Evolutionary conservation across 2,888 invertebrate genomes (phyloP).

Genomic region (Ormyrus labotus): DNA sequence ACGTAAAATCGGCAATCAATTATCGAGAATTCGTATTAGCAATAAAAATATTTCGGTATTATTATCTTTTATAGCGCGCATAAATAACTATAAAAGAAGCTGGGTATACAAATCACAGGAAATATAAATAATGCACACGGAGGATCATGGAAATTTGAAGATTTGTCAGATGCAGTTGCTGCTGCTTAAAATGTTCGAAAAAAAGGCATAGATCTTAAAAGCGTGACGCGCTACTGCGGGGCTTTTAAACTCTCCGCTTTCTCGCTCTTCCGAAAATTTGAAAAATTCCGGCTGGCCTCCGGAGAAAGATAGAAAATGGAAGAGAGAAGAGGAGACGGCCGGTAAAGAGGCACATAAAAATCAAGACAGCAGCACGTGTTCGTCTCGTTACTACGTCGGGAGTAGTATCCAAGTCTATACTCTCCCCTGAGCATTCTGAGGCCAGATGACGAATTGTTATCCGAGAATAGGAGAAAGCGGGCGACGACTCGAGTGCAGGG

Average conservation of each 20-base stretch:
- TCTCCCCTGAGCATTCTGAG: constrained; percentile 62
- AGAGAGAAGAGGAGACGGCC: constrained; percentile 10
- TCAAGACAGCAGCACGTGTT: constrained; percentile 56
- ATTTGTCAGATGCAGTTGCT: constrained; percentile 29
- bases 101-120: constrained; percentile 14
- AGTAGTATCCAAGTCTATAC: constrained; percentile 32
- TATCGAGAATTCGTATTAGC: too few species aligned
- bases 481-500: background rate
- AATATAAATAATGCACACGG: constrained; percentile 43
- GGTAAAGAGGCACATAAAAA: constrained; percentile 52
- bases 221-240: background rate
- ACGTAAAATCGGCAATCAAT: too few species aligned
- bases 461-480: constrained; percentile 60
- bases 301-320: constrained; percentile 5
- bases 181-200: constrained; percentile 18
- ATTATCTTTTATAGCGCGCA: constrained; percentile 4
- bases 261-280: constrained; percentile 44
- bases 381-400: constrained; percentile 55
- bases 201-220: constrained; percentile 19
- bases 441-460: constrained; percentile 68
- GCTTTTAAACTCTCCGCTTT: background rate
- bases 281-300: constrained; percentile 38
- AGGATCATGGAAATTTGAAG: constrained; percentile 26
- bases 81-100: background rate
- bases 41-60: background rate